These are phyloP conservation scores for Listronotus oregonensis DNA, from an alignment of 1,140 invertebrate genomes.

Conservation along the genomic window DNA sequence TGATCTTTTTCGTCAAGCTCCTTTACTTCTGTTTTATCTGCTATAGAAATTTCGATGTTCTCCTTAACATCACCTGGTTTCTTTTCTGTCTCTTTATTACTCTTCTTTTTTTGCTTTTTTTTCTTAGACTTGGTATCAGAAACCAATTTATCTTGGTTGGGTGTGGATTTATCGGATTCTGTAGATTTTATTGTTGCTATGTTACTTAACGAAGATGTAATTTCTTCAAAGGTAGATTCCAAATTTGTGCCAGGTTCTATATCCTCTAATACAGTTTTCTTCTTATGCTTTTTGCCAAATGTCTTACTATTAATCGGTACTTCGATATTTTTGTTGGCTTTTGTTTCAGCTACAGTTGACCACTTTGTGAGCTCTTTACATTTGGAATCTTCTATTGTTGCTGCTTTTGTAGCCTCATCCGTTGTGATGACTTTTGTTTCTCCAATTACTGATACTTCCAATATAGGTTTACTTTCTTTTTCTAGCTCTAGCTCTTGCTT, in stretches of 20 bases:
- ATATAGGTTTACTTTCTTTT: no score
- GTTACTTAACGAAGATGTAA: background rate
- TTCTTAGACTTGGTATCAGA: conserved; percentile 37
- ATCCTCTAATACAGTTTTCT: conserved; percentile 3
- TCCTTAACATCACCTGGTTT: conserved; percentile 38
- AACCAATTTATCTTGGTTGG: conserved; percentile 20
- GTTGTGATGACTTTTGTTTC: no score
- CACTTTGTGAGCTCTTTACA: background rate
- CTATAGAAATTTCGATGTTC: conserved; percentile 29
- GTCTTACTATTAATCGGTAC: conserved; percentile 18
- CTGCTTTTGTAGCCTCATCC: background rate
- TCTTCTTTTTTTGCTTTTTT: conserved; percentile 36
- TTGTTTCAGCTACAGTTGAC: conserved; percentile 7
- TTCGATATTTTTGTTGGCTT: conserved; percentile 22
- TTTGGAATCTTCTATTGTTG: background rate
- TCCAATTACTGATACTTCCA: no score
- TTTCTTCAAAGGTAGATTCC: background rate
- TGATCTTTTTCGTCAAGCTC: background rate
- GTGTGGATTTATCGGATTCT: conserved; percentile 14
- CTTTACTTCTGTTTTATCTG: conserved; percentile 7
- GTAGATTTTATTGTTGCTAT: background rate
- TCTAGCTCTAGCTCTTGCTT: no score
- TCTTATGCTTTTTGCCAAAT: conserved; percentile 13
- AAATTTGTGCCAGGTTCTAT: background rate
- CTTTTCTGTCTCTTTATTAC: conserved; percentile 31